Evolutionary conservation across 2,113 vertebrate species (phyloP), one percentile per base, ranked within the genome.

Genomic region (Periophthalmodon schlosseri): DNA sequence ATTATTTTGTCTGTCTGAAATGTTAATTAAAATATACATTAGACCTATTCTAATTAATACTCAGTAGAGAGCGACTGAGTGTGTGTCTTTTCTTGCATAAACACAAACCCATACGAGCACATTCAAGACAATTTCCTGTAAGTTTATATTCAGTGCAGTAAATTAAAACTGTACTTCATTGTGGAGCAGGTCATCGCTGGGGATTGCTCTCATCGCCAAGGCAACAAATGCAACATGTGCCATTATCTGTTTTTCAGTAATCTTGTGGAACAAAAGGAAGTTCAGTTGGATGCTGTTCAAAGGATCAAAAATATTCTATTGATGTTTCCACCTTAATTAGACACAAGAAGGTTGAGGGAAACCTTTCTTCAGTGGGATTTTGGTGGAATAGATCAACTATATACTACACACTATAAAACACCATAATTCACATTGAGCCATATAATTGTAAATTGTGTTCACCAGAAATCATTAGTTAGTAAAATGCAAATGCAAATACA

Each of bases 211-310:
- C 52, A 56, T 56, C n/a, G 3, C 52, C 52, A 56, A 54, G 90
- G 87, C 89, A 81, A 86, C 84, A 71, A 86, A 91, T 86, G 82
- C 39, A 79, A 24, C 76, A 50, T 16, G 50, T 61, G 24, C 9
- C 75, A 78, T 81, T 79, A 74, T 86, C 69, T 75, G 44, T 70
- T 74, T 74, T 72, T 72, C 54, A 70, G 52, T 74, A 54, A 60
- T 23, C 57, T 65, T 11, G 39, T n/a, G 20, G 82, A 87, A 88
- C 77, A 87, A 91, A 90, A 84, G 84, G 70, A 82, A 81, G 65
- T 73, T 71, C 73, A 60, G 39, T 44, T 44, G 9, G 9, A 44
- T 44, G 9, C 39, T 44, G 70, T 60, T 64, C 8, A 0, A 67
- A 72, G 76, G 20, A 85, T 86, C 68, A 85, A 77, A 44, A 84